These are phyloP conservation scores for Lasioglossum morio DNA, from an alignment of 2,888 invertebrate genomes.

Conservation along the genomic window DNA sequence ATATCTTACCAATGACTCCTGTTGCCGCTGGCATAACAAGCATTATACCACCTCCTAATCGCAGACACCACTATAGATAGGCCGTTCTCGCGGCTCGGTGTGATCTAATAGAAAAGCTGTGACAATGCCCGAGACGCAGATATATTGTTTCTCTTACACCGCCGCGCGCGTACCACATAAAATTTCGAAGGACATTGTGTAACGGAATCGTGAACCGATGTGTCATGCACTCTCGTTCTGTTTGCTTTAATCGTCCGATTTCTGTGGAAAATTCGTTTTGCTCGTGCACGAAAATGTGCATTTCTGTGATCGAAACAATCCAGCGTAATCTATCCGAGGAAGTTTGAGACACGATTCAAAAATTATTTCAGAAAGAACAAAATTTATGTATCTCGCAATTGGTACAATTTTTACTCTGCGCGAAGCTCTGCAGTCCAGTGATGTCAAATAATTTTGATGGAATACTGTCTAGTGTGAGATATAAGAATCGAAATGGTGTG, in stretches of 20 bases:
- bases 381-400: not conserved
- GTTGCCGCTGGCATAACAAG: not conserved
- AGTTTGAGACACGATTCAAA: no score
- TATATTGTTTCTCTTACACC: not conserved
- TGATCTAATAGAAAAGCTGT: not conserved
- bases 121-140: not conserved
- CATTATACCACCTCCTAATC: not conserved
- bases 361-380: not conserved
- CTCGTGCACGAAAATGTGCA: not conserved
- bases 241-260: not conserved
- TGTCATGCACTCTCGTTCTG: not conserved
- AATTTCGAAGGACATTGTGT: not conserved
- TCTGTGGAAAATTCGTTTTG: not conserved
- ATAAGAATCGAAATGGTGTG: not conserved
- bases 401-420: not conserved
- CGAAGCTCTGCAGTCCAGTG: not conserved
- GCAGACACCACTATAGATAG: not conserved
- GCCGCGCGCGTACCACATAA: not conserved
- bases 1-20: slow-evolving; percentile 21
- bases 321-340: no score
- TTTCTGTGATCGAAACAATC: not conserved
- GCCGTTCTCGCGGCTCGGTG: not conserved
- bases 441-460: not conserved
- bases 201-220: not conserved
- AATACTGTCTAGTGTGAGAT: not conserved